Evolutionary conservation across 2,797 vertebrate species (phyloP), one percentile per base, ranked within the genome.

Genomic region (Smutsia temminckii): DNA sequence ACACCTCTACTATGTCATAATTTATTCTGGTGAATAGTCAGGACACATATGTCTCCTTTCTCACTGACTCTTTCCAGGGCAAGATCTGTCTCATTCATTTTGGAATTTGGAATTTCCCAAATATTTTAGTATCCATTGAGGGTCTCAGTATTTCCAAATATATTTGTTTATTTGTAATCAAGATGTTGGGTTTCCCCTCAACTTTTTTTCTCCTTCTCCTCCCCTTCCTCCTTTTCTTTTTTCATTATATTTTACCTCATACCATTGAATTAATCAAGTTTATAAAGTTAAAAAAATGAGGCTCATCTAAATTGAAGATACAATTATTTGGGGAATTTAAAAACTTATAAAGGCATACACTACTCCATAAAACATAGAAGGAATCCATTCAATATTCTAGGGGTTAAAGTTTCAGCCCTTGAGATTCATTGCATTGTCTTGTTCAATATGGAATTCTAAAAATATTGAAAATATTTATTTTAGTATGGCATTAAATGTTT

Each of bases 391-490:
- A 83, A 55, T 85, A 72, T 91, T 91, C 34, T 72, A 74, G 74
- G n/a, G 40, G 4, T 79, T 80, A 75, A 84, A 71, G n/a, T 84
- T 85, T 59, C 0, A 81, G 92, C 46, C 23, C 29, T 90, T 64
- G 46, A 81, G 29, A 92, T 81, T 85, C 51, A 85, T 23, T 85
- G 18, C 57, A 88, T 6, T 69, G 16, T 1, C 21, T 55, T 81
- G 8, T 66, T 95, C 27, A 89, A 61, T 23, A 59, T 34, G 6
- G 57, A 81, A 89, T 81, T 81, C 53, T 81, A 92, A 84, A 92
- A 77, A 17, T 88, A 80, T 32, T 13, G 34, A 93, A 92, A 84
- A 61, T 81, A 69, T 32, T 63, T 72, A 78, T 84, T 83, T 93
- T 79, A 87, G 14, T 59, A 93, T 83, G 29, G 25, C 29, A 91